Conservation (phyloP, 2,113 vertebrate genomes). For the Campylorhamphus procurvoides region DNA sequence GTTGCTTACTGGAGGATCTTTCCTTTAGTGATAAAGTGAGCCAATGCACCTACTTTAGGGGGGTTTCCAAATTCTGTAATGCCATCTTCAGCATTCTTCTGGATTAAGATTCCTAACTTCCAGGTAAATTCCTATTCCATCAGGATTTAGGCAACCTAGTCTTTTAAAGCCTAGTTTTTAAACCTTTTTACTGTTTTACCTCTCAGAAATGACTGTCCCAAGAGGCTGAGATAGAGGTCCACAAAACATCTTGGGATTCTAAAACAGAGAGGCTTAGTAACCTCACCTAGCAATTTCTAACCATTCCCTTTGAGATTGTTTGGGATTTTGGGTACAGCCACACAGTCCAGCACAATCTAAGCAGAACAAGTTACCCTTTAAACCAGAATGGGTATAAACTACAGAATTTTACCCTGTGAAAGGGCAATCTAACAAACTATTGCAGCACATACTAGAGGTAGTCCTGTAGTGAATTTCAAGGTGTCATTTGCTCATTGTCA, state of each 20-base stretch:
- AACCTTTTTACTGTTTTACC: background rate
- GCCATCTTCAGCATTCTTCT: background rate
- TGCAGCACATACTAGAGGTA: background rate
- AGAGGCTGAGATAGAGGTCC: background rate
- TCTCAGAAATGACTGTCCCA: background rate
- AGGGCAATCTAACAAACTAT: background rate
- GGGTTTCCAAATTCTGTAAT: background rate
- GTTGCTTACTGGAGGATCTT: background rate
- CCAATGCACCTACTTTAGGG: background rate
- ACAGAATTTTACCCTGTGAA: background rate
- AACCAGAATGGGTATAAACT: background rate
- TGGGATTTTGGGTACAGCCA: background rate
- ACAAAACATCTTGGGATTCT: background rate
- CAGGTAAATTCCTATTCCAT: background rate
- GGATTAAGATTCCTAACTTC: background rate
- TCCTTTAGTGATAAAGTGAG: background rate
- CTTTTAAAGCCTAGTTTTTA: background rate
- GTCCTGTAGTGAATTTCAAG: background rate
- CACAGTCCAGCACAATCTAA: background rate
- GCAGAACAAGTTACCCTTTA: background rate
- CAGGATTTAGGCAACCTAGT: background rate
- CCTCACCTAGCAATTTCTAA: background rate
- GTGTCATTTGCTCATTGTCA: background rate
- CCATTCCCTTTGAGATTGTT: background rate
- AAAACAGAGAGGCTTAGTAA: background rate